Base-by-base conservation (phyloP, 23 tunicate species). In the Halocynthia aurantium region DNA sequence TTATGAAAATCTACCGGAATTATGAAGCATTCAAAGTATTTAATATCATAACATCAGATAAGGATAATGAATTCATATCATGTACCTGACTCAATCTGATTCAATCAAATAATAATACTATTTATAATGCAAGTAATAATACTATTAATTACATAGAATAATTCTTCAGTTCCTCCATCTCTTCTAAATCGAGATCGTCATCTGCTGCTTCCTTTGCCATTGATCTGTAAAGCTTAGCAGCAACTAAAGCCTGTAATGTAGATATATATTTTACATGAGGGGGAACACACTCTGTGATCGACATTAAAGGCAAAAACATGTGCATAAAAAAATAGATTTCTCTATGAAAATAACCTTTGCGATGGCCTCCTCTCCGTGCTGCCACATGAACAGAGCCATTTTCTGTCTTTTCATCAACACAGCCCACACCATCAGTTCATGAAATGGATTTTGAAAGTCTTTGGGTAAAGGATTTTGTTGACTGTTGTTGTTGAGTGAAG, bases 351-450 rank as follows among this genome's bases (percentile, higher is more conserved):
- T 13, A 60, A 86, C 98, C 83, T 96, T 96, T 0, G 99, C 99
- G 31, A 96, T 75, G 22, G 99, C 99, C 75, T 96, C 99, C 54
- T 96, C 99, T 52, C 99, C 99, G 66, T 96, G 96, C 76, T 96
- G 99, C 97, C 99, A 96, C 99, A 96, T 96, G 70, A 96, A 96
- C 58, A 96, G 86, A 62, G 99, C 99, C 99, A 96, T 96, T 76
- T 85, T 86, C 61, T 96, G 99, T 22, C 99, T 80, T 57, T 89
- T 83, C 88, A 90, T 86, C 64, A 96, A 51, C 69, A 96, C 97
- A 52, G 99, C 96, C 99, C 99, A 96, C 11, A 96, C 88, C 81
- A 96, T 65, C 57, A 96, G 80, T 44, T 96, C 96, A 70, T 96
- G 96, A 68, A 96, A 96, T 8, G 99, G 99, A 72, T 96, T 82